These are phyloP conservation scores for Amblyopsis rosae DNA, from an alignment of 2,113 vertebrate species.

Conservation along the genomic window DNA sequence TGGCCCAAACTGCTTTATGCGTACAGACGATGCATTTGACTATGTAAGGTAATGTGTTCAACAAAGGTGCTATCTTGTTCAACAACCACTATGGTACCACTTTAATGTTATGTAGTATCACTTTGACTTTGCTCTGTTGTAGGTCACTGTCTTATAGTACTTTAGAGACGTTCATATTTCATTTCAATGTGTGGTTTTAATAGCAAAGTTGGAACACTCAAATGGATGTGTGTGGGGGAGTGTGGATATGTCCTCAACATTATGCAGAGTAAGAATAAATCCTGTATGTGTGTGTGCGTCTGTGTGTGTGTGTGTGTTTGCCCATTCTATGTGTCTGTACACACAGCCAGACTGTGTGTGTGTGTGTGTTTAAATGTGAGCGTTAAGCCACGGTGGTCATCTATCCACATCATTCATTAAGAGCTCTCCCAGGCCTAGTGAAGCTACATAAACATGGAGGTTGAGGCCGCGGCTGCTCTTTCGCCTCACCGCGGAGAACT, in stretches of 20 bases:
- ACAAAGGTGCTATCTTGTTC: too few relatives aligned
- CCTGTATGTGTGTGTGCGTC: conserved; percentile 37
- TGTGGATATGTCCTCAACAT: conserved; percentile 32
- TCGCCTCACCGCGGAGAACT: conserved; percentile 73
- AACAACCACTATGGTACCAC: too few relatives aligned
- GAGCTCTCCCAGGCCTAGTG: conserved; percentile 65
- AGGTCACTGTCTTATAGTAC: too few relatives aligned
- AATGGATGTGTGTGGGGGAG: neutral
- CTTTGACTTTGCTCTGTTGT: too few relatives aligned
- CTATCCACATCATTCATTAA: conserved; percentile 74
- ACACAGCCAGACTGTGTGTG: conserved; percentile 29
- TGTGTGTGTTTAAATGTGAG: conserved; percentile 38
- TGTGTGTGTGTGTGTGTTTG: neutral
- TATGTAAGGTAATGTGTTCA: too few relatives aligned
- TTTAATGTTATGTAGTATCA: too few relatives aligned
- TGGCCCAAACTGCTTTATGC: too few relatives aligned
- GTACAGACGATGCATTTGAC: too few relatives aligned
- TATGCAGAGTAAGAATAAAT: conserved; percentile 33
- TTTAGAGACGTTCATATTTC: neutral
- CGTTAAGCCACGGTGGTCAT: conserved; percentile 58
- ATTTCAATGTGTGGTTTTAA: neutral
- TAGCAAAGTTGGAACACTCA: neutral
- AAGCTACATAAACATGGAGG: conserved; percentile 74
- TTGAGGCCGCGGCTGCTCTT: conserved; percentile 72
- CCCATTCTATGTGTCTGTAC: neutral